These are phyloP conservation scores for Scaptomyza reducta DNA, from an alignment of 2,888 invertebrate species.

Conservation along the genomic window DNA sequence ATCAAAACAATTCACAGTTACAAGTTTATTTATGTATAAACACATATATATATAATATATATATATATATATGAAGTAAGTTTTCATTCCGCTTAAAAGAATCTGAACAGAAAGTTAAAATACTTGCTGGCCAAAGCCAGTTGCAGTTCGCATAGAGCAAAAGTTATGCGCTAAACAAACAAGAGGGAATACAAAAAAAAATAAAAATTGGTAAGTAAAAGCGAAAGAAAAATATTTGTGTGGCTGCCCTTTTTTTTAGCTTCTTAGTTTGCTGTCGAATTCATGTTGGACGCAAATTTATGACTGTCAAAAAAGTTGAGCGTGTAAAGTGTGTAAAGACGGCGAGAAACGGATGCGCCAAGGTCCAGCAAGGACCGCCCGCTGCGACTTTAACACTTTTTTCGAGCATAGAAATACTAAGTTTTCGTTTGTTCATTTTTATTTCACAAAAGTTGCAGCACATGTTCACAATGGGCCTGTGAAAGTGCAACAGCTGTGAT, in stretches of 20 bases:
- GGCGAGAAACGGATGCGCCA: slow-evolving; percentile 14
- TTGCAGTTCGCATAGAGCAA: slow-evolving; percentile 16
- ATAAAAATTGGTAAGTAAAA: neutral
- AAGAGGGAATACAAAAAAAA: slow-evolving; percentile 11
- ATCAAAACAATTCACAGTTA: neutral
- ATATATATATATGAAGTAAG: slow-evolving; percentile 5
- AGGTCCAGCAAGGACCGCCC: slow-evolving; percentile 25
- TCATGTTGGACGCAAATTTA: slow-evolving; percentile 70
- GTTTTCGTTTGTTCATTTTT: neutral
- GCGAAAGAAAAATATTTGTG: slow-evolving; percentile 25
- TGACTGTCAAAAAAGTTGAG: slow-evolving; percentile 68
- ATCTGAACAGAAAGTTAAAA: slow-evolving; percentile 46
- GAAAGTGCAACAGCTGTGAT: neutral
- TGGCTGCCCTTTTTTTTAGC: slow-evolving; percentile 16
- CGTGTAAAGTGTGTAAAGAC: slow-evolving; percentile 40
- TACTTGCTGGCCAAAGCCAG: slow-evolving; percentile 6
- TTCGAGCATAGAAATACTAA: neutral
- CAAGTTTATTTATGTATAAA: neutral
- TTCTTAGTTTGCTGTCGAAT: slow-evolving; percentile 60
- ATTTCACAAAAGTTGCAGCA: slow-evolving; percentile 4
- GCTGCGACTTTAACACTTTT: slow-evolving; percentile 46
- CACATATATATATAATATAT: neutral
- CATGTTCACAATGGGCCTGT: slow-evolving; percentile 9
- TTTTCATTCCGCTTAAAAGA: slow-evolving; percentile 45
- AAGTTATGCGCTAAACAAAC: slow-evolving; percentile 41